Conservation (phyloP, 2,797 vertebrate genomes). For the Phataginus tricuspis region DNA sequence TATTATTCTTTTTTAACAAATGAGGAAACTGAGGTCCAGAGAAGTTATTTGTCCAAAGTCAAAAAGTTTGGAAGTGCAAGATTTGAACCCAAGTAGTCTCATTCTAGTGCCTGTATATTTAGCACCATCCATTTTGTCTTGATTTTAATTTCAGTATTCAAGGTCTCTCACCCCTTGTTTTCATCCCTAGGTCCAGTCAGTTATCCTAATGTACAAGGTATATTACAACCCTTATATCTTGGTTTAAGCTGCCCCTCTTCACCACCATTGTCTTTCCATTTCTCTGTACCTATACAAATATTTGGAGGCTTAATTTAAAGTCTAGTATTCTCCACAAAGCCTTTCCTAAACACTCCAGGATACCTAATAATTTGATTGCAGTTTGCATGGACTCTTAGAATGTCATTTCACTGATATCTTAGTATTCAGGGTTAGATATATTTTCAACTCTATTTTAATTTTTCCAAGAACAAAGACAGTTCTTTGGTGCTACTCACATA, state of each 20-base stretch:
- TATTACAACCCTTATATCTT: background rate
- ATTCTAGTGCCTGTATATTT: background rate
- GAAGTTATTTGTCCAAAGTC: background rate
- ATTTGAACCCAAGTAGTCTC: background rate
- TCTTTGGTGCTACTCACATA: background rate
- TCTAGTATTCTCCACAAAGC: background rate
- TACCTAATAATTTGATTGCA: background rate
- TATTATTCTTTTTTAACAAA: background rate
- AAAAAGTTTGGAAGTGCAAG: background rate
- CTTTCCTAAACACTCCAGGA: background rate
- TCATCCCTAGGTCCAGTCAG: background rate
- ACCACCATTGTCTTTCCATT: background rate
- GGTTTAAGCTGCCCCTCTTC: background rate
- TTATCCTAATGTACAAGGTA: background rate
- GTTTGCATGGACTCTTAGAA: background rate
- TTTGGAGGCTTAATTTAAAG: background rate
- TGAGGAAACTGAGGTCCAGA: background rate
- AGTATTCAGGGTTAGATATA: background rate
- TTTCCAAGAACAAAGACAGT: background rate
- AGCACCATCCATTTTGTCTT: background rate
- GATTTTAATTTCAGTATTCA: constrained; percentile 11
- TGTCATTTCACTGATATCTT: background rate
- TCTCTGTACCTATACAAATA: background rate
- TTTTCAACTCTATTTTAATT: background rate
- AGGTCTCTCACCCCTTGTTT: background rate